Evolutionary conservation across 2,888 invertebrate genomes (phyloP).

Genomic region (Paralinhomoeus sp.): DNA sequence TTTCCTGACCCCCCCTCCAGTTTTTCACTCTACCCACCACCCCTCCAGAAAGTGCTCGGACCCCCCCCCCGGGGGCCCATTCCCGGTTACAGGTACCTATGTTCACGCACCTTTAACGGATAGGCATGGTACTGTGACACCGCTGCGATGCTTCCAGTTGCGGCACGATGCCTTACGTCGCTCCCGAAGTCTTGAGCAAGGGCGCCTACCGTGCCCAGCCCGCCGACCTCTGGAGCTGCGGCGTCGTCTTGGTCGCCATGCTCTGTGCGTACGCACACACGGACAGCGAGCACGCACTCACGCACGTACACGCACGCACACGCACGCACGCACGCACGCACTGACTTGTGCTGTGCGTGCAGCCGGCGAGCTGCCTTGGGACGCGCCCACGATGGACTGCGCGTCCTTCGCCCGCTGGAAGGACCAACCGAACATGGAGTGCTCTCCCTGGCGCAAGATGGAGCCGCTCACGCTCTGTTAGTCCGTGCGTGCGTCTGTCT

Average conservation of each 20-base stretch:
- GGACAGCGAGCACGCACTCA: no score
- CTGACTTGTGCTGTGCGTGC: no score
- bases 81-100: no score
- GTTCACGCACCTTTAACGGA: no score
- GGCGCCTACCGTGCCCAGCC: slow-evolving; percentile 47
- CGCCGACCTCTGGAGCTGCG: slow-evolving; percentile 89
- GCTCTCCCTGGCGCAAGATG: slow-evolving; percentile 52
- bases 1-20: no score
- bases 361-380: slow-evolving; percentile 88
- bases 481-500: no score
- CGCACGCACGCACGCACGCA: no score
- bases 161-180: slow-evolving; percentile 79
- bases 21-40: no score
- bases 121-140: no score
- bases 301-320: no score
- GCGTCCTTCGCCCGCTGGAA: slow-evolving; percentile 52
- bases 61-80: no score
- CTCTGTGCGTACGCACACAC: slow-evolving; percentile 34
- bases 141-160: slow-evolving; percentile 39
- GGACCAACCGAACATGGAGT: slow-evolving; percentile 27
- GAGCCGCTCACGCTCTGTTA: slow-evolving; percentile 45
- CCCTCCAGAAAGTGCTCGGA: no score
- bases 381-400: slow-evolving; percentile 46
- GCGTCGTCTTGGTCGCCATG: slow-evolving; percentile 74
- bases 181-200: slow-evolving; percentile 46